A percentile compares a stretch with the other conserved stretches of the same genome.
Evolutionary conservation across 2,888 invertebrate genomes (phyloP).

Genomic region (Caenorhabditis sp.): DNA sequence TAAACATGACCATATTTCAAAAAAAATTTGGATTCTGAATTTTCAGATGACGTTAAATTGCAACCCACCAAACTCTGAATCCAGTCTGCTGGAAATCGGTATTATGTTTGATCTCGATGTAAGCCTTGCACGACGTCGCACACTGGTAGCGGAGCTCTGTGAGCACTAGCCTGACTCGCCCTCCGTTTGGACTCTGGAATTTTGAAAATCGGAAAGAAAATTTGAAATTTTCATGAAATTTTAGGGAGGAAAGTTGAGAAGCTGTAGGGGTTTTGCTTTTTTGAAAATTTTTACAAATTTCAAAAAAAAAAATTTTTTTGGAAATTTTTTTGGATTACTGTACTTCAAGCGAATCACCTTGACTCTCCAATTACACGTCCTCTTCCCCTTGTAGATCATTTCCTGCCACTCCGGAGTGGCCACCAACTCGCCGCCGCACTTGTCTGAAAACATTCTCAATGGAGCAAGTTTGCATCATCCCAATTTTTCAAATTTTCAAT

Average conservation of each 20-base stretch:
- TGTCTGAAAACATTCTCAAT: slow-evolving; percentile 48
- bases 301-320: background rate
- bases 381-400: slow-evolving; percentile 79
- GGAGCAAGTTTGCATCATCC: no score
- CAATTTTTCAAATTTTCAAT: no score
- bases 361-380: slow-evolving; percentile 80
- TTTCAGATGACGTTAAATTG: no score
- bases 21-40: no score
- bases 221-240: background rate
- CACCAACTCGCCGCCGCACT: slow-evolving; percentile 77
- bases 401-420: slow-evolving; percentile 80
- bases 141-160: slow-evolving; percentile 78
- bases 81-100: slow-evolving; percentile 82
- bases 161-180: slow-evolving; percentile 76
- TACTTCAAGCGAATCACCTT: slow-evolving; percentile 54
- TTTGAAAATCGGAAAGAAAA: background rate
- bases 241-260: no score
- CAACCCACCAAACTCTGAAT: slow-evolving; percentile 79
- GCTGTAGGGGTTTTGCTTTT: no score
- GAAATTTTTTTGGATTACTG: background rate
- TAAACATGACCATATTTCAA: no score
- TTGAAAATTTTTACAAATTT: background rate
- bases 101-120: slow-evolving; percentile 80
- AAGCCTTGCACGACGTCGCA: slow-evolving; percentile 78
- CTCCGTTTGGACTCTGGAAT: slow-evolving; percentile 56